Percentiles rank a stretch among this genome's conserved stretches.
Conservation (phyloP, 2,113 vertebrate genomes). For the Platichthys flesus region DNA sequence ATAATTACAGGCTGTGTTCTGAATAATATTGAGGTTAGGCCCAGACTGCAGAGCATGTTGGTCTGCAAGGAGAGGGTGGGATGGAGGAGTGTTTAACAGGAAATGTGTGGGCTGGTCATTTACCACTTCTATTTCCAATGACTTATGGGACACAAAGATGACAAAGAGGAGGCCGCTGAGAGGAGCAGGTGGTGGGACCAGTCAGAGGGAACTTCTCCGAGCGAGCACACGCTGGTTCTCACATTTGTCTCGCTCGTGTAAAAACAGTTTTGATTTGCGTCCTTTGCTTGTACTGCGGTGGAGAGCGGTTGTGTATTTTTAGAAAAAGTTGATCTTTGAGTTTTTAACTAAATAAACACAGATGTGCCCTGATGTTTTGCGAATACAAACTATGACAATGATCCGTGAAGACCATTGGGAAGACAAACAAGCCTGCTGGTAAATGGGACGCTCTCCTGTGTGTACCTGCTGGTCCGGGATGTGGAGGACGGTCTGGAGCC, state of each 20-base stretch:
- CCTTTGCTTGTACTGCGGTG: not conserved
- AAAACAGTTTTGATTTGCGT: constrained; percentile 28
- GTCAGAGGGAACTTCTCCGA: constrained; percentile 9
- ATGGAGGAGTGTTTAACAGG: constrained; percentile 65
- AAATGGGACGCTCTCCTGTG: not conserved
- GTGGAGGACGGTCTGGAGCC: constrained; percentile 87
- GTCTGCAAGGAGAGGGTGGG: constrained; percentile 44
- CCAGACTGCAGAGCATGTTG: constrained; percentile 65
- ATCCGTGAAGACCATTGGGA: not conserved
- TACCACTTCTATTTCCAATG: constrained; percentile 69
- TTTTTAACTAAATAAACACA: not conserved
- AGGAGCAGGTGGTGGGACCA: constrained; percentile 58
- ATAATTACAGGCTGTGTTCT: constrained; percentile 77
- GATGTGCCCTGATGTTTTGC: not conserved
- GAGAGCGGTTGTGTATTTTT: constrained; percentile 12
- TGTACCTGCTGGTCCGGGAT: constrained; percentile 86
- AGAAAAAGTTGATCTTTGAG: constrained; percentile 4
- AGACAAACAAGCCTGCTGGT: not conserved
- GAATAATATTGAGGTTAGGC: constrained; percentile 76
- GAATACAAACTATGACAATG: not conserved
- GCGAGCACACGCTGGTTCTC: not conserved
- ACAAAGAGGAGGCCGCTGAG: constrained; percentile 49
- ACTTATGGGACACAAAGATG: constrained; percentile 59
- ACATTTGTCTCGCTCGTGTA: constrained; percentile 24
- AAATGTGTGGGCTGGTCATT: constrained; percentile 74